Base-by-base conservation (phyloP, 2,797 vertebrate species). In the Sebastes nivosus region DNA sequence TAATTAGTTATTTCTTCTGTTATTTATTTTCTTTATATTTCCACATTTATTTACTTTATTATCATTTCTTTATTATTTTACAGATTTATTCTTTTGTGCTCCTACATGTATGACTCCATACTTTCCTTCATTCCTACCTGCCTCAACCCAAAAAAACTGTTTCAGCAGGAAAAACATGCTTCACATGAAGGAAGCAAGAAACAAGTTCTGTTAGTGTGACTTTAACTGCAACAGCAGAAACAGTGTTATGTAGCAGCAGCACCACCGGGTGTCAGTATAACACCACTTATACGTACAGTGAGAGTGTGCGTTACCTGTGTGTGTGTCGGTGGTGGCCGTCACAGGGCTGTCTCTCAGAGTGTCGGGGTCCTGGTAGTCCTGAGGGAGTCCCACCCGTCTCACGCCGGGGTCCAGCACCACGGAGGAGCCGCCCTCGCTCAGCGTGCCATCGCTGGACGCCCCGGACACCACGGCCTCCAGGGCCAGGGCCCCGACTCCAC, bases 311-410 rank as follows among this genome's bases (percentile, higher is more conserved):
- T 79, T 13, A 93, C 93, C 92, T 52, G 92, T 93, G 83, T 89
- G 91, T 10, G 92, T 92, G 81, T 94, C 94, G 0, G 94, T 95
- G 67, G 90, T 88, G 67, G 91, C 78, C 0, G 94, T 95, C 57
- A 94, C 25, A 0, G 95, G 94, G 2, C 93, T 93, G 85, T 94
- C 94, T 29, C 93, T 91, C 74, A 96, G 88, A 1, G 92, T 89
- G 60, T 97, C 97, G 0, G 94, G 78, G 2, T 98, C 97, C 81
- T 97, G 96, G 81, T 97, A 95, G 83, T 98, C 96, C 71, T 99
- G 98, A 4, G 98, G 96, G 57, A 96, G 96, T 20, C 97, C 97
- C 81, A 97, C 89, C 20, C 96, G 91, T 30, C 97, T 90, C 3
- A 97, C 95, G 0, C 97, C 95, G 0, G 97, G 95, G 77, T 98